These are phyloP conservation scores for Proisotoma minuta DNA, from an alignment of 2,888 invertebrate genomes.

Conservation along the genomic window DNA sequence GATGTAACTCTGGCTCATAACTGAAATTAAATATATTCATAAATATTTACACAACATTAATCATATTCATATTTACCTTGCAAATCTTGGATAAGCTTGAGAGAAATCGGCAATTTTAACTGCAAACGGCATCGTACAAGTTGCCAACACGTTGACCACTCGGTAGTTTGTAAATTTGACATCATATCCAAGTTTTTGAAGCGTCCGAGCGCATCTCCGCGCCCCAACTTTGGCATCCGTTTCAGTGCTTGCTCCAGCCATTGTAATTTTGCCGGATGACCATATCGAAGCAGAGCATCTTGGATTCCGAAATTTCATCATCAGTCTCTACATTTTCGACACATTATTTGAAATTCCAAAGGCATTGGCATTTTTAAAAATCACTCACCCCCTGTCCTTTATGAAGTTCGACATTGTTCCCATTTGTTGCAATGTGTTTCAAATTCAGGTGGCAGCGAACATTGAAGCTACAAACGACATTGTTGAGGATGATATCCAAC, in stretches of 20 bases:
- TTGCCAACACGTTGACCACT: conserved; percentile 95
- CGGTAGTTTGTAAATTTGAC: conserved; percentile 86
- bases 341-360: too few relatives aligned
- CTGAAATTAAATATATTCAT: conserved; percentile 57
- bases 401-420: conserved; percentile 88
- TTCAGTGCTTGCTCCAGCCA: conserved; percentile 86
- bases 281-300: conserved; percentile 96
- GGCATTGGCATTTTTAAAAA: too few relatives aligned
- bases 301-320: conserved; percentile 93
- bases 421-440: conserved; percentile 85
- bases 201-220: conserved; percentile 79
- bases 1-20: conserved; percentile 95
- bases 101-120: conserved; percentile 92
- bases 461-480: conserved; percentile 95
- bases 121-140: conserved; percentile 95
- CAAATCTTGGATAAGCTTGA: conserved; percentile 71
- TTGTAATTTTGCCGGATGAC: conserved; percentile 96
- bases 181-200: conserved; percentile 89
- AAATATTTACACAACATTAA: too few relatives aligned
- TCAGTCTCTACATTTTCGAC: conserved; percentile 93
- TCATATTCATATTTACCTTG: conserved; percentile 67
- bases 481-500: conserved; percentile 91
- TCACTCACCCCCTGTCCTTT: conserved; percentile 76
- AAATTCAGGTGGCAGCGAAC: conserved; percentile 94
- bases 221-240: conserved; percentile 82